Conservation (phyloP, 1,140 invertebrate genomes). For the Philopotamus ludificatus region DNA sequence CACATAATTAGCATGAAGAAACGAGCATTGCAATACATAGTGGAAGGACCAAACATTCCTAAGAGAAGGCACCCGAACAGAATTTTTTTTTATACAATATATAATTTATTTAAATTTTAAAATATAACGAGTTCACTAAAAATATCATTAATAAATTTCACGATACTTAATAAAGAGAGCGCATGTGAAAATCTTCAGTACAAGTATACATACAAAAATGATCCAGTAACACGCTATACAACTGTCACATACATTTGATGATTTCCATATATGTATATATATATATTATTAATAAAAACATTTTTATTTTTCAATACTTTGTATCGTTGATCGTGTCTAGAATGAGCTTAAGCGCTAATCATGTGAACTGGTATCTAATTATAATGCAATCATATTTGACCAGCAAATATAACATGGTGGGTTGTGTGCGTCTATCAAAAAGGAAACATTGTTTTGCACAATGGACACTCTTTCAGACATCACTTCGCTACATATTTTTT, state of each 20-base stretch:
- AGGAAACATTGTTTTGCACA: neutral
- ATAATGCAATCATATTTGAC: slow-evolving; percentile 31
- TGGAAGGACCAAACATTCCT: slow-evolving; percentile 26
- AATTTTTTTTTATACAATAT: slow-evolving; percentile 29
- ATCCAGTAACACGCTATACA: neutral
- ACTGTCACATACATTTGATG: neutral
- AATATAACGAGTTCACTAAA: slow-evolving; percentile 25
- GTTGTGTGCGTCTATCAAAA: slow-evolving; percentile 31
- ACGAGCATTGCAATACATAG: slow-evolving; percentile 3
- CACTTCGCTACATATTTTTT: neutral
- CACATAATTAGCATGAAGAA: neutral
- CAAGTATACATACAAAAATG: neutral
- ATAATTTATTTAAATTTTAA: slow-evolving; percentile 21
- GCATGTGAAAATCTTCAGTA: slow-evolving; percentile 13
- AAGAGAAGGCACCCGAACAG: slow-evolving; percentile 39
- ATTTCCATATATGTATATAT: no score
- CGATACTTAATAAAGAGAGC: slow-evolving; percentile 24
- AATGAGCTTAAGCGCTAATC: neutral
- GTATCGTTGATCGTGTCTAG: no score
- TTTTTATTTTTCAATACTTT: neutral
- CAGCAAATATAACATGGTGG: slow-evolving; percentile 36
- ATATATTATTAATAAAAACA: no score
- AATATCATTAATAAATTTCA: slow-evolving; percentile 8
- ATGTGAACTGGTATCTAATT: neutral
- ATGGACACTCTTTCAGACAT: neutral